Percentiles rank a stretch among this genome's conserved stretches.
phyloP scores from a whole-genome alignment of 2,113 vertebrate species.

The Prinia subflava region DNA sequence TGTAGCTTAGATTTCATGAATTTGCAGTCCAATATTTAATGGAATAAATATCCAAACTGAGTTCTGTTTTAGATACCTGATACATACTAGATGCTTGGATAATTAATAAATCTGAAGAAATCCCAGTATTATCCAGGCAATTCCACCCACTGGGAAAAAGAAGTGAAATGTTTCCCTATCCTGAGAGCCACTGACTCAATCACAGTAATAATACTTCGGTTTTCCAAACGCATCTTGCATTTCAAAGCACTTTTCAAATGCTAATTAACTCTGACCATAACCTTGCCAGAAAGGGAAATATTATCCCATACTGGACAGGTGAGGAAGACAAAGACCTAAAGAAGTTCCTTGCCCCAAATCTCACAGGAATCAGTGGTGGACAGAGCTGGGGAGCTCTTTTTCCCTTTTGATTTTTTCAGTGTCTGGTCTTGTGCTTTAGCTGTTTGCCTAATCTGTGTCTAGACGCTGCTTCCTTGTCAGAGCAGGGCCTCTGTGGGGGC shows the following conservation, averaged over 20 bases:
- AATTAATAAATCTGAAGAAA: conserved; percentile 29
- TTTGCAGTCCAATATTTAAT: not conserved
- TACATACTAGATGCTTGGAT: not conserved
- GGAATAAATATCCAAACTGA: not conserved
- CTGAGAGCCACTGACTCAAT: not conserved
- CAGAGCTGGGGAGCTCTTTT: not conserved
- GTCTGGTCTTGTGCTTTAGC: not conserved
- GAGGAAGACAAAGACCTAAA: not conserved
- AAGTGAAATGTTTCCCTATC: not conserved
- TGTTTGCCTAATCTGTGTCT: conserved; percentile 7
- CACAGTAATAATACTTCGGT: not conserved
- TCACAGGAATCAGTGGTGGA: not conserved
- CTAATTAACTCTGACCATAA: not conserved
- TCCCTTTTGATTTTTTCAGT: not conserved
- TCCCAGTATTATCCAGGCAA: not conserved
- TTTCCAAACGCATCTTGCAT: conserved; percentile 43
- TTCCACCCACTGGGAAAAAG: not conserved
- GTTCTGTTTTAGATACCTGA: not conserved
- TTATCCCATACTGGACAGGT: not conserved
- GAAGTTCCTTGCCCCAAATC: not conserved
- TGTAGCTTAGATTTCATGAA: not conserved
- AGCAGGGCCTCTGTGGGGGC: not conserved
- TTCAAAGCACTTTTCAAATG: conserved; percentile 55
- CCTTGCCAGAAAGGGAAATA: conserved; percentile 32
- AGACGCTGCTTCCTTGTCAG: not conserved